phyloP scores from a whole-genome alignment of 2,113 vertebrate species.

The Carassius gibelio region DNA sequence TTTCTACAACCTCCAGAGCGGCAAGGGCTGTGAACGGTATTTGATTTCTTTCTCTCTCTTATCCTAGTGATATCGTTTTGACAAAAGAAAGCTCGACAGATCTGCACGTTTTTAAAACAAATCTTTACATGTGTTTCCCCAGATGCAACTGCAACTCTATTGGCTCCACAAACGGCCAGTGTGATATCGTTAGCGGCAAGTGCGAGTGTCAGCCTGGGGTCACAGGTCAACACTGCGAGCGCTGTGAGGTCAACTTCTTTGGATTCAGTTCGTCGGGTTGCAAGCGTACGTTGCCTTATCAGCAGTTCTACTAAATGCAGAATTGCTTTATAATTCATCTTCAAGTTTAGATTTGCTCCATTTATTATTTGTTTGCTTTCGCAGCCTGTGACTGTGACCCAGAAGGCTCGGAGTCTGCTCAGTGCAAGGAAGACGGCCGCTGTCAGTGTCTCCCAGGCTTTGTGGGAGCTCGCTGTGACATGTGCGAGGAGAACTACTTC shows the following conservation, averaged over 20 bases:
- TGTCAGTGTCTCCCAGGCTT: slow-evolving; percentile 91
- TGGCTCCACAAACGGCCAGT: slow-evolving; percentile 91
- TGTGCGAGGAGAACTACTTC: slow-evolving; percentile 98
- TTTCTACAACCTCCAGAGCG: slow-evolving; percentile 90
- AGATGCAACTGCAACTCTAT: slow-evolving; percentile 90
- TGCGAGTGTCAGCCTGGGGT: slow-evolving; percentile 96
- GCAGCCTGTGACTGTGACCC: slow-evolving; percentile 94
- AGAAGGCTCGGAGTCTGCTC: slow-evolving; percentile 84
- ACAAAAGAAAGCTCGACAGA: no score
- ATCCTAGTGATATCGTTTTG: background rate
- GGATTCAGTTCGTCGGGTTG: slow-evolving; percentile 91
- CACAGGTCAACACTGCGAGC: slow-evolving; percentile 82
- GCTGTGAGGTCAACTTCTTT: slow-evolving; percentile 92
- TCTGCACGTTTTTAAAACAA: no score
- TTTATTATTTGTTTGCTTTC: background rate
- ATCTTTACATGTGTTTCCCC: background rate
- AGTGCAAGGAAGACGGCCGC: slow-evolving; percentile 85
- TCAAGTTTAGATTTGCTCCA: background rate
- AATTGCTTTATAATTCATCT: background rate
- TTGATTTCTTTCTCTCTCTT: background rate
- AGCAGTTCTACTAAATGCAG: background rate
- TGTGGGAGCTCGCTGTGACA: slow-evolving; percentile 90
- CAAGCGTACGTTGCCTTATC: slow-evolving; percentile 84
- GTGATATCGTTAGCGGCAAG: slow-evolving; percentile 86
- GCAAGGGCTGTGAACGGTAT: slow-evolving; percentile 88